phyloP scores from a whole-genome alignment of 2,113 vertebrate genomes.

The Pungitius pungitius region DNA sequence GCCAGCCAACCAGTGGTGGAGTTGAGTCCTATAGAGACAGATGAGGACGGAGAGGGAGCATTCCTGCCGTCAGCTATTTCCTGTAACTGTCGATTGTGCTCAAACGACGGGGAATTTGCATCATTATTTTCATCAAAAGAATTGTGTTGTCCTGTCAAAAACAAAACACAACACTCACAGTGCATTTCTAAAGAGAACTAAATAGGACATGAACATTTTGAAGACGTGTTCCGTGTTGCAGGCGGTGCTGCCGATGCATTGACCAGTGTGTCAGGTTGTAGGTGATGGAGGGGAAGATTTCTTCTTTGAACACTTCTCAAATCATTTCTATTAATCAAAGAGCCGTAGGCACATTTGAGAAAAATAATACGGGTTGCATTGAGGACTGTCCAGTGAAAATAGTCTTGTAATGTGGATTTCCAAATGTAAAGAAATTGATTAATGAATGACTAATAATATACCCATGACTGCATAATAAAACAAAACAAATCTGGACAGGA shows the following conservation, averaged over 20 bases:
- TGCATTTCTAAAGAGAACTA: slow-evolving; percentile 5
- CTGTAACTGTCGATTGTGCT: slow-evolving; percentile 70
- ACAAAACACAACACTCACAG: neutral
- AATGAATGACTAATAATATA: neutral
- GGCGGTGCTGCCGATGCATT: neutral
- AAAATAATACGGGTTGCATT: neutral
- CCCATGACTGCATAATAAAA: neutral
- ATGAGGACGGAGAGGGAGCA: slow-evolving; percentile 75
- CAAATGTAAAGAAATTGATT: neutral
- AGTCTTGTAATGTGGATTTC: neutral
- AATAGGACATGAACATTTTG: neutral
- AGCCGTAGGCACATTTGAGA: neutral
- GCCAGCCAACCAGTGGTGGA: slow-evolving; percentile 64
- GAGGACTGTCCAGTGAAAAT: neutral
- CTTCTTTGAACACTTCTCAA: neutral
- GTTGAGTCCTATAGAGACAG: slow-evolving; percentile 71
- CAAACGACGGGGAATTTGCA: slow-evolving; percentile 49
- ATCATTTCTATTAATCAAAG: neutral
- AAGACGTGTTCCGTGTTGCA: neutral
- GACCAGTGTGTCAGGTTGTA: neutral
- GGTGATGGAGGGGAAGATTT: neutral
- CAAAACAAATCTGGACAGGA: neutral
- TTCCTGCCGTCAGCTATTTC: slow-evolving; percentile 85
- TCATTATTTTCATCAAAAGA: slow-evolving; percentile 66
- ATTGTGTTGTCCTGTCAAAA: slow-evolving; percentile 33